Base-by-base conservation (phyloP, 2,797 vertebrate genomes). In the Anabas testudineus region DNA sequence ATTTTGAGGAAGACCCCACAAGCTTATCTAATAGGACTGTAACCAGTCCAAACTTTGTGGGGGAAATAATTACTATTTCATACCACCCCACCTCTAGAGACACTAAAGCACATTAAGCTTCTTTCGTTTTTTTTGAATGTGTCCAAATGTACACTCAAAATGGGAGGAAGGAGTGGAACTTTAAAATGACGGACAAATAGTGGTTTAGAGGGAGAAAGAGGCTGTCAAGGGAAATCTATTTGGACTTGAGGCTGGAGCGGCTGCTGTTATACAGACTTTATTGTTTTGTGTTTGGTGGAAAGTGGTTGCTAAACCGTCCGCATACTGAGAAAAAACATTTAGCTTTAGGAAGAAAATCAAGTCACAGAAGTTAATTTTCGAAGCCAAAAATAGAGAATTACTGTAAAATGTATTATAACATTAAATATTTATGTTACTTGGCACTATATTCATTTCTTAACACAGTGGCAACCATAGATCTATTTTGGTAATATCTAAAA, bases 201-300 rank as follows among this genome's bases (percentile, higher is more conserved):
- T 80, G 66, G 74, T 70, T 82, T 22, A 51, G 41, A 58, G 56
- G 51, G 53, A 78, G 84, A 80, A 42, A 52, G 67, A 59, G 15
- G 56, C 79, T 77, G 70, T 76, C 76, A 37, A 34, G 74, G 70
- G 77, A 80, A 80, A 84, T 86, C 70, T 80, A 74, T 86, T 76
- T 67, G 63, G 66, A 65, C 45, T 71, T 55, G 59, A 51, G 41
- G 64, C 54, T 71, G 63, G 67, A 57, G 60, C 67, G 71, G 62
- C 45, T 49, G 69, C 57, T 41, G 46, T 26, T 83, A 54, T 21
- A 61, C 53, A 61, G 51, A 47, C 34, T 78, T 77, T 82, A 79
- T 79, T 75, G 67, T 30, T 36, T 36, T 10, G 51, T 60, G 21
- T 71, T 82, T 45, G 75, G 60, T 82, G 58, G 36, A 45, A 71